A percentile compares a stretch with the other conserved stretches of the same genome.
Evolutionary conservation across 1,140 invertebrate genomes (phyloP).

Genomic region (Coboldia fuscipes): DNA sequence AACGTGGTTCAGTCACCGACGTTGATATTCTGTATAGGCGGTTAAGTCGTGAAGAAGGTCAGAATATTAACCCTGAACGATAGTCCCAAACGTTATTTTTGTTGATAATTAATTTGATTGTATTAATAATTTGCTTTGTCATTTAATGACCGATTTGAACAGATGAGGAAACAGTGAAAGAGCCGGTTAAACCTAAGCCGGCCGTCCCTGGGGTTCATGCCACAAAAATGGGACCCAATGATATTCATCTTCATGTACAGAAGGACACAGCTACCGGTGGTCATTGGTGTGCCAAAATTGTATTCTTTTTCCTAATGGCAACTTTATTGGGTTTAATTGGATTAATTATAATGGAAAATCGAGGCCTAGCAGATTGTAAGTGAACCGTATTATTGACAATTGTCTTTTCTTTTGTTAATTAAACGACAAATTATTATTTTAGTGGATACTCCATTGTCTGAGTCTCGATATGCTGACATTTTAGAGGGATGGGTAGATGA

Average conservation of each 20-base stretch:
- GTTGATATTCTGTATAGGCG: not conserved
- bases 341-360: constrained; percentile 54
- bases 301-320: constrained; percentile 52
- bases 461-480: constrained; percentile 46
- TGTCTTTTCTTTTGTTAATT: not conserved
- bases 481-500: constrained; percentile 64
- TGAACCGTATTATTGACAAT: constrained; percentile 6
- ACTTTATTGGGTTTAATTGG: constrained; percentile 45
- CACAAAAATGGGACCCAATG: constrained; percentile 20
- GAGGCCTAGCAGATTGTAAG: constrained; percentile 54
- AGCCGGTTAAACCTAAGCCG: not conserved
- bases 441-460: constrained; percentile 47
- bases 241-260: constrained; percentile 47
- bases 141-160: too few relatives aligned
- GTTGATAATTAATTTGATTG: not conserved
- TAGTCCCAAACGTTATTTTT: not conserved
- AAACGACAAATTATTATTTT: constrained; percentile 8
- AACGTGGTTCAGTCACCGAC: not conserved
- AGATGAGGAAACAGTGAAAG: constrained; percentile 15
- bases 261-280: constrained; percentile 51
- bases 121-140: not conserved
- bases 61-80: not conserved
- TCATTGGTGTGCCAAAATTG: constrained; percentile 58
- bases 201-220: constrained; percentile 21
- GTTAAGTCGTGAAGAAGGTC: not conserved